phyloP scores from a whole-genome alignment of 2,113 vertebrate species.

The Mungos mungo region DNA sequence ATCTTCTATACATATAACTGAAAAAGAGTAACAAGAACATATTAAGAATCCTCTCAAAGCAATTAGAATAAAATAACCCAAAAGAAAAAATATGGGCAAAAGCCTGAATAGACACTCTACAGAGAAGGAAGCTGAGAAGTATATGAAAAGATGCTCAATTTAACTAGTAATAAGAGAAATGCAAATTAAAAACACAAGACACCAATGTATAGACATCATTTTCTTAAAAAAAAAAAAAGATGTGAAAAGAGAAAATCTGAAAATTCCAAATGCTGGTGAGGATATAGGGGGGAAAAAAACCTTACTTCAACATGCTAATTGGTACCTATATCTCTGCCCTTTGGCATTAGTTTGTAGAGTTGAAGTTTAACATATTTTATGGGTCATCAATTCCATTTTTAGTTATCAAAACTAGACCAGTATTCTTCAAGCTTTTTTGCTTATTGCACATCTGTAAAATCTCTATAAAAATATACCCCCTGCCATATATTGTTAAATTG shows the following conservation, averaged over 20 bases:
- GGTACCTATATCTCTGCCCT: neutral
- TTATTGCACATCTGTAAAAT: neutral
- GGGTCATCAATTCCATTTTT: neutral
- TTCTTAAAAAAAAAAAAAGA: neutral
- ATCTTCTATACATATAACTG: neutral
- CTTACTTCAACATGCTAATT: neutral
- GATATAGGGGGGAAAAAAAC: neutral
- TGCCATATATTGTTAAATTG: neutral
- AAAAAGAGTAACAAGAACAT: neutral
- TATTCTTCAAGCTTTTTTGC: neutral
- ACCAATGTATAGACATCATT: neutral
- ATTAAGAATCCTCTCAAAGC: neutral
- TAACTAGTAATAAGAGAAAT: neutral
- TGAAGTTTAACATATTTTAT: neutral
- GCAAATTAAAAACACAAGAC: constrained; percentile 17
- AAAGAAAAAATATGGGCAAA: neutral
- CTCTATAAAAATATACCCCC: neutral
- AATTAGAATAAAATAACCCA: constrained; percentile 16
- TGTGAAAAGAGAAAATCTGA: neutral
- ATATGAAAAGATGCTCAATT: neutral
- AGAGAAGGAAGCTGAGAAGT: neutral
- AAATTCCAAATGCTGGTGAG: neutral
- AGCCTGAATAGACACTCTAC: neutral
- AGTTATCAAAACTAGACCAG: neutral
- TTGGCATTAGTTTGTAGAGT: neutral